A percentile compares a stretch with the other conserved stretches of the same genome.
These are phyloP conservation scores for Hesperia comma DNA, from an alignment of 2,888 invertebrate genomes.

Conservation along the genomic window DNA sequence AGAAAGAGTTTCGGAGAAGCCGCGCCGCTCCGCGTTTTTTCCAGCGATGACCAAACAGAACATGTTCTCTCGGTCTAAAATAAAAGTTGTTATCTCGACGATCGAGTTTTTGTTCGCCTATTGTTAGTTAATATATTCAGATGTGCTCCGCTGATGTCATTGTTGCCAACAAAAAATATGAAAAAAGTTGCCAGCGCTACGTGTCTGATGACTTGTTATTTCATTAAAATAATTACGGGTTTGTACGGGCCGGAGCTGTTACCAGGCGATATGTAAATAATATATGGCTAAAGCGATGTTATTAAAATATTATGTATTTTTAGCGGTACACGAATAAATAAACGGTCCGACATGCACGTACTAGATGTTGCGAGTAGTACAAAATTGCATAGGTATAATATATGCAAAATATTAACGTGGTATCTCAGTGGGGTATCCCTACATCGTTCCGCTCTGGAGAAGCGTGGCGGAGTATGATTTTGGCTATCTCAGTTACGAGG, in stretches of 20 bases:
- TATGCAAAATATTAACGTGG: too few species aligned
- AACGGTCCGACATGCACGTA: too few species aligned
- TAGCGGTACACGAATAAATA: too few species aligned
- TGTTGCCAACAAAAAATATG: slow-evolving; percentile 40
- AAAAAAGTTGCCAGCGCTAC: slow-evolving; percentile 32
- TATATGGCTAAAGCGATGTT: neutral
- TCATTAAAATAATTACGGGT: slow-evolving; percentile 42
- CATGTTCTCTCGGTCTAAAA: slow-evolving; percentile 33
- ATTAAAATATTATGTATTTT: too few species aligned
- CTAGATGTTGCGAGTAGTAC: too few species aligned
- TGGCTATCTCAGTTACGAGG: too few species aligned
- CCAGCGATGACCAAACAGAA: slow-evolving; percentile 25
- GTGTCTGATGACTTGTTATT: slow-evolving; percentile 43
- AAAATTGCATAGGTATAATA: too few species aligned
- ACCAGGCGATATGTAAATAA: neutral
- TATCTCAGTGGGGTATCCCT: too few species aligned
- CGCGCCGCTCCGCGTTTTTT: slow-evolving; percentile 18
- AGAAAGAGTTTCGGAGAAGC: slow-evolving; percentile 32
- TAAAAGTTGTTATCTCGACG: slow-evolving; percentile 41
- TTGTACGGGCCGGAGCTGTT: slow-evolving; percentile 30
- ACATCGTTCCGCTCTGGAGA: too few species aligned
- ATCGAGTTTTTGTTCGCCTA: slow-evolving; percentile 43
- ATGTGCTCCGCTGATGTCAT: slow-evolving; percentile 47
- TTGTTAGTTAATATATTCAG: slow-evolving; percentile 43
- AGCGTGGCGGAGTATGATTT: too few species aligned